Base-by-base conservation (phyloP, 2,113 vertebrate species). In the Nerophis lumbriciformis region DNA sequence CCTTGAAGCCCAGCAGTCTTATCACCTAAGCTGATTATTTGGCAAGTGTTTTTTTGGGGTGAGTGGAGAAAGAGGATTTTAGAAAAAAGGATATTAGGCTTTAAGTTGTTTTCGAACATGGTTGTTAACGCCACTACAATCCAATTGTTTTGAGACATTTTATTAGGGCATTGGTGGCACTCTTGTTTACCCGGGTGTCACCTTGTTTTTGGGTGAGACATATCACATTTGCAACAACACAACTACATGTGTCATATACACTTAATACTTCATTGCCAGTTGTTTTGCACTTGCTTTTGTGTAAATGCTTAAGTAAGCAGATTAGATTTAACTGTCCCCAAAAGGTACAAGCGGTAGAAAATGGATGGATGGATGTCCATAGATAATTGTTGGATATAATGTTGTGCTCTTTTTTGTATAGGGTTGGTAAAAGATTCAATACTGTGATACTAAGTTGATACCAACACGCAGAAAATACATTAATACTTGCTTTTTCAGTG, bases 11-110 rank as follows among this genome's bases (percentile, higher is more conserved):
- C 2, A 53, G 21, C 16, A 6, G 48, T 63, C 50, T 64, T 63
- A 42, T 69, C 50, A 61, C 61, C 53, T 78, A 76, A 85, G 70
- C 72, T 76, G 78, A 81, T 83, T 76, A 81, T 68, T 71, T 53
- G 21, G 13, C 11, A 66, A 59, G 54, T 83, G 66, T 73, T 70
- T 76, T 78, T 10, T 8, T n/a, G 53, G 53, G 44, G 59, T 49
- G 69, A 65, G 42, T 42, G 4, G 12, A 71, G 59, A 55, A 66
- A 61, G 60, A 60, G 69, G 80, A 74, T 82, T 81, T 73, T 2
- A 68, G 15, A 71, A 53, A 60, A 35, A n/a, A 16, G 68, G 72
- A 63, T 61, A 36, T 4, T 45, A 55, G 54, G 67, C 50, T 49
- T 66, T 59, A 48, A 63, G 62, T 49, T 81, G 72, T 79, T 83